A percentile compares a stretch with the other conserved stretches of the same genome.
Conservation (phyloP, 1,140 invertebrate species). For the Archivesica marissinica region DNA sequence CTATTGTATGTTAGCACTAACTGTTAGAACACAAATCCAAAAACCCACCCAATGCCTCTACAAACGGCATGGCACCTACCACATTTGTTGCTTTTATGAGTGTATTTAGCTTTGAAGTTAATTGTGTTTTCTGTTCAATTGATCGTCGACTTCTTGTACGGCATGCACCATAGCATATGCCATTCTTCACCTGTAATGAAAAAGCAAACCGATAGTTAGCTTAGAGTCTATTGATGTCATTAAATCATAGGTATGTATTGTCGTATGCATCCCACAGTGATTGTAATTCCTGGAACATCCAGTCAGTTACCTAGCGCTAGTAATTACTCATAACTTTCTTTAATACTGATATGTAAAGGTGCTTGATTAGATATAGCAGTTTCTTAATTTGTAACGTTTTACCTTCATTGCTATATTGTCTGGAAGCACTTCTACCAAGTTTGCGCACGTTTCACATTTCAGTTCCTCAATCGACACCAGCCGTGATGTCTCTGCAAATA, state of each 20-base stretch:
- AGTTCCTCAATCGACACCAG: neutral
- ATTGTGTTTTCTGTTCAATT: neutral
- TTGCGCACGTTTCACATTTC: constrained; percentile 25
- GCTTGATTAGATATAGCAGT: too few species aligned
- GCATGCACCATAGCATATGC: neutral
- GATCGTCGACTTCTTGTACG: constrained; percentile 3
- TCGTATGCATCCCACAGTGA: too few species aligned
- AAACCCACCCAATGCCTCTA: neutral
- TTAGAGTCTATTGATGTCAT: too few species aligned
- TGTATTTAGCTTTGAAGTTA: neutral
- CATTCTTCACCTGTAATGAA: neutral
- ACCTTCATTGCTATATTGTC: neutral
- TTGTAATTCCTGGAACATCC: too few species aligned
- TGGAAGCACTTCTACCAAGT: neutral
- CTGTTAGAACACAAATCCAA: neutral
- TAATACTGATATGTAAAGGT: too few species aligned
- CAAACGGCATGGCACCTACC: neutral
- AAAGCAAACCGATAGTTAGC: too few species aligned
- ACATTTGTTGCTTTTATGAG: neutral
- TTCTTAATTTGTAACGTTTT: neutral
- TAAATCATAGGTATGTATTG: too few species aligned
- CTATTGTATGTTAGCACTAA: too few species aligned
- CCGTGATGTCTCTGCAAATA: neutral
- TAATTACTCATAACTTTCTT: too few species aligned
- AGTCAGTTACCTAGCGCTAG: too few species aligned